phyloP scores from a whole-genome alignment of 2,888 invertebrate species.

The Petrolisthes cinctipes region DNA sequence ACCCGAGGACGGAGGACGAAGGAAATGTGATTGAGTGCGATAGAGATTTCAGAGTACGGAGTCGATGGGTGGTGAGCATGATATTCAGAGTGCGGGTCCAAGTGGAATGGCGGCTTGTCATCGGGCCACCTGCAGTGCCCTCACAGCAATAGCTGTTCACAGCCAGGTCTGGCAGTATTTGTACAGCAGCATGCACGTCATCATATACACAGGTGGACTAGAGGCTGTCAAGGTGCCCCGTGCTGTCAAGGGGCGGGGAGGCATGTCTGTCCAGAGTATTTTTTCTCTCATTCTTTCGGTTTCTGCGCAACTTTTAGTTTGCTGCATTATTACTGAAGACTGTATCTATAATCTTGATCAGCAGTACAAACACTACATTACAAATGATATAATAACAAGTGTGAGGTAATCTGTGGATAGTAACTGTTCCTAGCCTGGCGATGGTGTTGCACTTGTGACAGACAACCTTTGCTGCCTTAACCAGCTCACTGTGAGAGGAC shows the following conservation, averaged over 20 bases:
- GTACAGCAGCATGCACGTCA: conserved; percentile 57
- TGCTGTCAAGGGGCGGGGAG: conserved; percentile 24
- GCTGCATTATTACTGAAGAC: no score
- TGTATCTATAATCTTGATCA: no score
- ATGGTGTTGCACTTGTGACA: no score
- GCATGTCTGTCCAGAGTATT: no score
- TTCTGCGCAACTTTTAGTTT: no score
- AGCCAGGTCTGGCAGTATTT: conserved; percentile 34
- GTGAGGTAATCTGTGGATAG: no score
- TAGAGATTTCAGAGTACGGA: neutral
- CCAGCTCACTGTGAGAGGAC: no score
- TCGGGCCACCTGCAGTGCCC: conserved; percentile 18
- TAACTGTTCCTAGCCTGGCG: no score
- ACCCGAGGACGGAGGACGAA: neutral
- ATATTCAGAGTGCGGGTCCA: conserved; percentile 34
- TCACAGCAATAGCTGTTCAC: conserved; percentile 22
- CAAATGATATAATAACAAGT: no score
- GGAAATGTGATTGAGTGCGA: neutral
- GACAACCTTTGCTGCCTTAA: no score
- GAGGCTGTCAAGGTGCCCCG: conserved; percentile 38
- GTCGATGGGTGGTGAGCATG: neutral
- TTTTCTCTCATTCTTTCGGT: no score
- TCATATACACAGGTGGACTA: conserved; percentile 33
- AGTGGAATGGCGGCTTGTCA: conserved; percentile 23
- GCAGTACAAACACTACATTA: no score